phyloP scores from a whole-genome alignment of 2,797 vertebrate species.

The Pseudomugil gertrudae region DNA sequence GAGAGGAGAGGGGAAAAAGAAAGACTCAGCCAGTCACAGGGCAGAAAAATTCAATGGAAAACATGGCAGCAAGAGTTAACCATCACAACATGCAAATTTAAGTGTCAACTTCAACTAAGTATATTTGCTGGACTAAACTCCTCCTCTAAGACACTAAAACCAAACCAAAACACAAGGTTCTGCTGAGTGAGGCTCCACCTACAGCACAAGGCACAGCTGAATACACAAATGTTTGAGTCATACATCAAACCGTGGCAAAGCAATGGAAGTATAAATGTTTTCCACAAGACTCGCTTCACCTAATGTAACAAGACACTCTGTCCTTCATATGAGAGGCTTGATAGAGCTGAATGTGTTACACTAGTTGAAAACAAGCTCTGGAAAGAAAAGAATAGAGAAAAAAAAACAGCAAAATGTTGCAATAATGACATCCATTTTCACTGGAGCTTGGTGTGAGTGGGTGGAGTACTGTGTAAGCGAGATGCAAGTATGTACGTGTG shows the following conservation, averaged over 20 bases:
- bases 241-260: slow-evolving; percentile 40
- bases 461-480: slow-evolving; percentile 67
- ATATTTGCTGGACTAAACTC: slow-evolving; percentile 49
- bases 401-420: slow-evolving; percentile 23
- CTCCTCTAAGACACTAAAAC: slow-evolving; percentile 38
- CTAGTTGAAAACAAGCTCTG: neutral
- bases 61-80: slow-evolving; percentile 19
- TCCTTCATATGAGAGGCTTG: slow-evolving; percentile 6
- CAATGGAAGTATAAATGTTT: slow-evolving; percentile 22
- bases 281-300: slow-evolving; percentile 12
- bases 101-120: slow-evolving; percentile 59
- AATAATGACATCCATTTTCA: slow-evolving; percentile 46
- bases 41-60: slow-evolving; percentile 24
- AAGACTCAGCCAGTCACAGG: slow-evolving; percentile 39
- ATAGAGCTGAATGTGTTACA: neutral
- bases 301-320: slow-evolving; percentile 23
- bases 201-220: slow-evolving; percentile 59
- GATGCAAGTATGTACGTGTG: slow-evolving; percentile 22
- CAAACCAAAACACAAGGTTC: slow-evolving; percentile 28
- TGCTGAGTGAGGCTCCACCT: slow-evolving; percentile 71
- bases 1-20: neutral
- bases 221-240: slow-evolving; percentile 67
- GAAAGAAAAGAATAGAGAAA: neutral
- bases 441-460: slow-evolving; percentile 50
- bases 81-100: slow-evolving; percentile 50